Percentiles rank a stretch among this genome's conserved stretches.
phyloP scores from a whole-genome alignment of 2,888 invertebrate genomes.

The Venusia cambrica region DNA sequence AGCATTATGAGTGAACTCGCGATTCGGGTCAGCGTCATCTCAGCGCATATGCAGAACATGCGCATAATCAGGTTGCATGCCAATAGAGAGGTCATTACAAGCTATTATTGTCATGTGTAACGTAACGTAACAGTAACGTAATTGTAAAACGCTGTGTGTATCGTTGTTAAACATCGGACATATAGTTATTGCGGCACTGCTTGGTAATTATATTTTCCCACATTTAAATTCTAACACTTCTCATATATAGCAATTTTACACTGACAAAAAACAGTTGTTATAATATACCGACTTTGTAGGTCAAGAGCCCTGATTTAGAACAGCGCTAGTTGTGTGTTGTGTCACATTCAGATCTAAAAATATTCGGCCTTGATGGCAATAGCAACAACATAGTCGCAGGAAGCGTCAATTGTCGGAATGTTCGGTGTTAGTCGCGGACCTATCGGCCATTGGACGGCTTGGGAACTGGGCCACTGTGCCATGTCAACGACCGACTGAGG shows the following conservation, averaged over 20 bases:
- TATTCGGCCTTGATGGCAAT: constrained; percentile 45
- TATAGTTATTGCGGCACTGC: too few relatives aligned
- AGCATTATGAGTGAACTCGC: constrained; percentile 45
- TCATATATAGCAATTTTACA: not conserved
- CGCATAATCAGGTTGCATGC: constrained; percentile 8
- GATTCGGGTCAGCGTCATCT: constrained; percentile 62
- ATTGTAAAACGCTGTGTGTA: too few relatives aligned
- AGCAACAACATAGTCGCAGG: constrained; percentile 58
- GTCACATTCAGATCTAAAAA: constrained; percentile 28
- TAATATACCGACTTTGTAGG: constrained; percentile 24
- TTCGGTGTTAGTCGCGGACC: constrained; percentile 47
- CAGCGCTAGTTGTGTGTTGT: too few relatives aligned
- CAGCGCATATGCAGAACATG: constrained; percentile 46
- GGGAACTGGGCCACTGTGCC: constrained; percentile 68
- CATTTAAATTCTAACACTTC: not conserved
- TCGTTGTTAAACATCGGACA: too few relatives aligned
- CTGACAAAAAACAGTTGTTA: not conserved
- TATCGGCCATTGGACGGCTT: constrained; percentile 60
- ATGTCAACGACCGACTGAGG: constrained; percentile 49
- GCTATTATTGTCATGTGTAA: not conserved
- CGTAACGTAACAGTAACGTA: too few relatives aligned
- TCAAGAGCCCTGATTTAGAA: constrained; percentile 29
- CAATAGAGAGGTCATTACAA: constrained; percentile 1
- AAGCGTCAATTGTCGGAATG: constrained; percentile 67
- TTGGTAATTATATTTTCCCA: too few relatives aligned